These are phyloP conservation scores for Aplodontia rufa DNA, from an alignment of 2,113 vertebrate genomes.

Conservation along the genomic window DNA sequence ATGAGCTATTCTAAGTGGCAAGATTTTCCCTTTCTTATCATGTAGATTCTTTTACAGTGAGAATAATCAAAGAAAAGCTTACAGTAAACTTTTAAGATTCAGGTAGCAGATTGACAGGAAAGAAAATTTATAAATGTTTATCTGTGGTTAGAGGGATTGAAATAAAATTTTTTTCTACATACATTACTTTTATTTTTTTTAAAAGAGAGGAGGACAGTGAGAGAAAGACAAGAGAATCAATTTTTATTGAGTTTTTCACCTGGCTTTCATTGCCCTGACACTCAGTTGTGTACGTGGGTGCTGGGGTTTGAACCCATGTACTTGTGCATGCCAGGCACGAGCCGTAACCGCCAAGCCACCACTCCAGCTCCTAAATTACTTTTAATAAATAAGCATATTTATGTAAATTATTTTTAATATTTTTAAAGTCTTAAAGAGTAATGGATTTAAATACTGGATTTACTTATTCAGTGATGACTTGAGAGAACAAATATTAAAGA, in stretches of 20 bases:
- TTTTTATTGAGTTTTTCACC: too few species aligned
- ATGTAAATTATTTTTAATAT: too few species aligned
- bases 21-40: neutral
- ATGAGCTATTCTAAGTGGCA: neutral
- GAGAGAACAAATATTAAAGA: neutral
- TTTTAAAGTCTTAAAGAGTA: neutral
- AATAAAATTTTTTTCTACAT: neutral
- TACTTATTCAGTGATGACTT: conserved; percentile 4
- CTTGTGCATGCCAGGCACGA: too few species aligned
- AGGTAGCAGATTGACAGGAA: neutral
- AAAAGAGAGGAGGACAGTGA: too few species aligned
- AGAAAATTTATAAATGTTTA: neutral
- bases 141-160: neutral
- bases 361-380: too few species aligned
- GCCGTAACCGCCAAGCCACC: too few species aligned
- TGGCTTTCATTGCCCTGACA: too few species aligned
- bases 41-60: neutral
- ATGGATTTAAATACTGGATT: neutral
- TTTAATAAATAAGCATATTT: too few species aligned
- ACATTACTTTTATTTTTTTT: too few species aligned
- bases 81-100: neutral
- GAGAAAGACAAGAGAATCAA: too few species aligned
- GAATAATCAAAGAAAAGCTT: neutral
- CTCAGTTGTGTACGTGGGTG: too few species aligned
- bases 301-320: too few species aligned